Conservation (phyloP, 1,140 invertebrate genomes). For the Drosophila sproati region DNA sequence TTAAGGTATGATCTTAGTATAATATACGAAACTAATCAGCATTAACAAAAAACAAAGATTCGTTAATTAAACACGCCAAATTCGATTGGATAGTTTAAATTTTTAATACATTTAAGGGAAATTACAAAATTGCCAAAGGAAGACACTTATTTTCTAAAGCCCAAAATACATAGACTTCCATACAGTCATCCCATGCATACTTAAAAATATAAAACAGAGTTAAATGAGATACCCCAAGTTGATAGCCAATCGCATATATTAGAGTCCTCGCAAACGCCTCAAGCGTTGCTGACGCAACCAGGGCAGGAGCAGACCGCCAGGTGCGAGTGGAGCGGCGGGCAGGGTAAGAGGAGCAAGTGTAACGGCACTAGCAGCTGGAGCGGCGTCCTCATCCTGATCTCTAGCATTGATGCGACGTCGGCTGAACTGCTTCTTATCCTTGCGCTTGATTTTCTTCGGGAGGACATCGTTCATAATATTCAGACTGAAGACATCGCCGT, state of each 20-base stretch:
- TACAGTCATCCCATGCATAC: constrained; percentile 5
- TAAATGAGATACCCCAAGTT: background rate
- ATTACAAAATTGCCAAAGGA: background rate
- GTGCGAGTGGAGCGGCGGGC: constrained; percentile 1
- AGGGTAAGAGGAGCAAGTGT: constrained; percentile 42
- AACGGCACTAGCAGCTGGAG: background rate
- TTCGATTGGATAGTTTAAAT: too few species aligned
- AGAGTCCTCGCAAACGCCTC: constrained; percentile 27
- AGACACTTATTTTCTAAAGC: background rate
- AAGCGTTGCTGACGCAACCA: constrained; percentile 63
- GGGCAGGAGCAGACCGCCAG: constrained; percentile 46
- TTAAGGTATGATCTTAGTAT: too few species aligned
- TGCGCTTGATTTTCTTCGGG: constrained; percentile 34
- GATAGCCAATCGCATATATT: constrained; percentile 6
- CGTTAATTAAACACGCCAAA: too few species aligned
- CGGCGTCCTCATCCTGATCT: constrained; percentile 18
- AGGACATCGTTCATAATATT: constrained; percentile 63
- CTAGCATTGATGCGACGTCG: constrained; percentile 17
- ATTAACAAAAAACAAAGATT: too few species aligned
- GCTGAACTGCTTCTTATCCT: constrained; percentile 6
- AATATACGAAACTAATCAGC: too few species aligned
- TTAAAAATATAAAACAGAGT: constrained; percentile 61
- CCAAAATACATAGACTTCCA: background rate
- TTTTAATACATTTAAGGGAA: too few species aligned
- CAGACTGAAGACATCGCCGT: constrained; percentile 61